These are phyloP conservation scores for Trichonephila inaurata DNA, from an alignment of 1,140 invertebrate genomes.

Conservation along the genomic window DNA sequence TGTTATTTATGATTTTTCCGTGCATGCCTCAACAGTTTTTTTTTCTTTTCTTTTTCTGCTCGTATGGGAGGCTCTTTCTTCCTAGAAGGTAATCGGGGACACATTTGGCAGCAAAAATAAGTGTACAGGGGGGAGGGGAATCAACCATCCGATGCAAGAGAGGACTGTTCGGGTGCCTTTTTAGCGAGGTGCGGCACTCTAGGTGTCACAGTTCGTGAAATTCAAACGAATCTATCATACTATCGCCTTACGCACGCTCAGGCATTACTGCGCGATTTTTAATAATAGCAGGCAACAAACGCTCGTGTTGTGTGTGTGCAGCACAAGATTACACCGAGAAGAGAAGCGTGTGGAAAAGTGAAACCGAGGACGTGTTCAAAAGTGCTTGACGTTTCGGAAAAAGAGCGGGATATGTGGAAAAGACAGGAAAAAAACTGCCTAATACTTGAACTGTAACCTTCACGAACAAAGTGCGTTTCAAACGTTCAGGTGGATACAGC, in stretches of 20 bases:
- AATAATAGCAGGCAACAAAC: slow-evolving; percentile 49
- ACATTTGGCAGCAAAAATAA: slow-evolving; percentile 24
- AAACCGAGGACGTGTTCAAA: neutral
- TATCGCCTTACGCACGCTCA: slow-evolving; percentile 33
- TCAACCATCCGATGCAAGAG: slow-evolving; percentile 8
- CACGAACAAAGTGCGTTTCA: too few species aligned
- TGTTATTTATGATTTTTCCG: neutral
- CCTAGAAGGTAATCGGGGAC: neutral
- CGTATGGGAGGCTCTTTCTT: neutral
- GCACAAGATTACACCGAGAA: neutral
- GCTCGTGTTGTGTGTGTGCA: neutral
- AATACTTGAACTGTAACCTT: neutral
- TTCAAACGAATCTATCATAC: slow-evolving; percentile 38
- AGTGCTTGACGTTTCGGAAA: neutral
- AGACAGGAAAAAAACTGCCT: neutral
- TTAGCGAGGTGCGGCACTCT: neutral
- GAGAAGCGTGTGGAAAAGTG: neutral
- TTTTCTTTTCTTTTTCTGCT: neutral
- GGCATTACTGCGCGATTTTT: slow-evolving; percentile 24
- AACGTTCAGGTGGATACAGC: too few species aligned
- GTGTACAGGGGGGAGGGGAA: neutral
- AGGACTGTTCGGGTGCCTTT: slow-evolving; percentile 30
- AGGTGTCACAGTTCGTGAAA: slow-evolving; percentile 60
- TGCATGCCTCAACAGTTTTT: neutral
- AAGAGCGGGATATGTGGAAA: neutral